Conservation (phyloP, 1,140 invertebrate genomes). For the Periplaneta americana region DNA sequence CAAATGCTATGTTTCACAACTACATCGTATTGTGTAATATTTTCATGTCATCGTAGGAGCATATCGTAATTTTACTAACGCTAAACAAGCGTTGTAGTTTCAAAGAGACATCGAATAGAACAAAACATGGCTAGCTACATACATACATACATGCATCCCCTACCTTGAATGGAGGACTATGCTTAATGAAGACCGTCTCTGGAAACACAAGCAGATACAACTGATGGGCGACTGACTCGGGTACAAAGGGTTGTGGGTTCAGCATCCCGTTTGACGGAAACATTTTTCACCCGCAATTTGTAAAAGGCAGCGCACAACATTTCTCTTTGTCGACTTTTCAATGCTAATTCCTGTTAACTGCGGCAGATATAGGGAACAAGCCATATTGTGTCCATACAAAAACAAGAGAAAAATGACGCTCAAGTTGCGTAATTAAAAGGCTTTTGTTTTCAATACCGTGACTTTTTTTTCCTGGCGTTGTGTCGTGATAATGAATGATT, state of each 20-base stretch:
- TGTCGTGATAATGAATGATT: background rate
- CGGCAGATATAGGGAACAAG: background rate
- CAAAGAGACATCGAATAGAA: too few species aligned
- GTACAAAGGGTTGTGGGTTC: background rate
- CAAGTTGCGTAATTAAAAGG: background rate
- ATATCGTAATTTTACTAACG: too few species aligned
- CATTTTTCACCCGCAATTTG: background rate
- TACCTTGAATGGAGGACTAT: too few species aligned
- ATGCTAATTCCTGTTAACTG: background rate
- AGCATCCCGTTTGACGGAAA: background rate
- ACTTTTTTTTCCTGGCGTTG: background rate
- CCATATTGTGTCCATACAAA: background rate
- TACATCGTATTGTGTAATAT: too few species aligned
- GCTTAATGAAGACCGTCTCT: background rate
- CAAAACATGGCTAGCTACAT: too few species aligned
- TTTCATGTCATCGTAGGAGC: too few species aligned
- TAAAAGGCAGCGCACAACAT: background rate
- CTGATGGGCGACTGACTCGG: background rate
- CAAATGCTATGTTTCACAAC: too few species aligned
- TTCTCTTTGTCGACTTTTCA: background rate
- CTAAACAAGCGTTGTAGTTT: too few species aligned
- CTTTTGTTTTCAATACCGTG: background rate
- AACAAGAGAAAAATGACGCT: background rate
- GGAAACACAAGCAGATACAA: background rate
- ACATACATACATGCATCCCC: too few species aligned